phyloP scores from a whole-genome alignment of 2,113 vertebrate species.

The Solea solea region DNA sequence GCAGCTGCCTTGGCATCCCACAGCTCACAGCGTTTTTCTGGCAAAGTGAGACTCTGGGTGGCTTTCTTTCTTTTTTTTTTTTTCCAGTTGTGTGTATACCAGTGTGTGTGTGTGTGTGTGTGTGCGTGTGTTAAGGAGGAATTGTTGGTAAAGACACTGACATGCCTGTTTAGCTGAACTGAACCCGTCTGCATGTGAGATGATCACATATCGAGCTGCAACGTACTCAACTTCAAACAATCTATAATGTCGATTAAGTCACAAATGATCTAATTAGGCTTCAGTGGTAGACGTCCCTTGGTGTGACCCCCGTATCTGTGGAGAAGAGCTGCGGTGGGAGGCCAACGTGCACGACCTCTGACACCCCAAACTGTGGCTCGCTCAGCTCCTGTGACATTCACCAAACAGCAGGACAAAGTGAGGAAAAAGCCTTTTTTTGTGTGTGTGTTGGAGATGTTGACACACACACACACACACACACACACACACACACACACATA shows the following conservation, averaged over 20 bases:
- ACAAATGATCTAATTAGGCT: conserved; percentile 74
- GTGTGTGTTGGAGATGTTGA: conserved; percentile 44
- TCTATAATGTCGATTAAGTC: conserved; percentile 74
- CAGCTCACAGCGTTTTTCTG: conserved; percentile 67
- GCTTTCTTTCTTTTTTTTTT: conserved; percentile 44
- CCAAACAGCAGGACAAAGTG: conserved; percentile 48
- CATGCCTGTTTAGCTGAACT: conserved; percentile 39
- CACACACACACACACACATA: not conserved
- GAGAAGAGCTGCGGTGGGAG: conserved; percentile 41
- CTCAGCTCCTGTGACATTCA: conserved; percentile 33
- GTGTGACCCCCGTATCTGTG: conserved; percentile 49
- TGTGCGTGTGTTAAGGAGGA: conserved; percentile 47
- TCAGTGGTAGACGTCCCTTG: conserved; percentile 64
- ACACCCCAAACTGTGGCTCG: conserved; percentile 1
- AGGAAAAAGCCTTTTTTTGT: conserved; percentile 19
- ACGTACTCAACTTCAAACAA: conserved; percentile 56
- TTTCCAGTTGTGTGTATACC: conserved; percentile 22
- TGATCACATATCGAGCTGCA: conserved; percentile 56
- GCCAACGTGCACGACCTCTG: conserved; percentile 41
- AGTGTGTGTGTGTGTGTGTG: conserved; percentile 35
- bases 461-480: conserved; percentile 21
- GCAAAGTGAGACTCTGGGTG: conserved; percentile 63
- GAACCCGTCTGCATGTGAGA: conserved; percentile 4
- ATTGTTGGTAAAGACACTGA: conserved; percentile 25
- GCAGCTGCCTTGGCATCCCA: conserved; percentile 77